Percentiles rank a stretch among this genome's conserved stretches.
Evolutionary conservation across 2,797 vertebrate species (phyloP).

Genomic region (Etheostoma nigrum): DNA sequence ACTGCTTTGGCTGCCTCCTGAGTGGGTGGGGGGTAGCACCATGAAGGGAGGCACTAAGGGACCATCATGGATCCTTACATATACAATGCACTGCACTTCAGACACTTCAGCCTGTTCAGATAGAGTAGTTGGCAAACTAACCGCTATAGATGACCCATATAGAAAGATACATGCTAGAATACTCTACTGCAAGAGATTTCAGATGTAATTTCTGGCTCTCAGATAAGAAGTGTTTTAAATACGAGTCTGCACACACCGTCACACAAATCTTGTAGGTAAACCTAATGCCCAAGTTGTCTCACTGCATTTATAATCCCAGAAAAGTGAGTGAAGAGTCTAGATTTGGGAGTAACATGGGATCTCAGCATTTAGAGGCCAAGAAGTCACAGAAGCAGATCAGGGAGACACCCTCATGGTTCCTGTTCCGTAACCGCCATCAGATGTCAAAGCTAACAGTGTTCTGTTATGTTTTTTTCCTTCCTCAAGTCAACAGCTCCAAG

Average conservation of each 20-base stretch:
- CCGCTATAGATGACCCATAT: conserved; percentile 11
- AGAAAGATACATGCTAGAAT: conserved; percentile 20
- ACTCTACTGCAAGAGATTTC: conserved; percentile 23
- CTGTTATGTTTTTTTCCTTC: conserved; percentile 87
- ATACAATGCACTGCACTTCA: conserved; percentile 67
- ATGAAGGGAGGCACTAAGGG: conserved; percentile 45
- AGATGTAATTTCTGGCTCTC: conserved; percentile 22
- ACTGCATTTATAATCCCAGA: conserved; percentile 30
- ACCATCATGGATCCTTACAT: conserved; percentile 38
- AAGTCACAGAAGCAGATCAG: conserved; percentile 58
- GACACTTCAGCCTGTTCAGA: conserved; percentile 59
- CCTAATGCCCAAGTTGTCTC: conserved; percentile 16
- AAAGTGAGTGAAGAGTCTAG: conserved; percentile 31
- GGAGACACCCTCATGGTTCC: conserved; percentile 65
- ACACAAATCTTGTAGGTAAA: conserved; percentile 2
- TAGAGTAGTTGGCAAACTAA: conserved; percentile 35
- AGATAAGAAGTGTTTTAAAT: conserved; percentile 21
- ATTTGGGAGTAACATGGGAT: conserved; percentile 27
- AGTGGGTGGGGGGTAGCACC: conserved; percentile 39
- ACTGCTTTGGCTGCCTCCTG: conserved; percentile 88
- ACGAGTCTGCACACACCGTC: conserved; percentile 30
- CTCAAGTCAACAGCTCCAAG: conserved; percentile 87
- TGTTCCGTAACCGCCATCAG: conserved; percentile 74
- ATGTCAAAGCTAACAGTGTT: conserved; percentile 88
- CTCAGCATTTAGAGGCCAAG: conserved; percentile 33